Percentiles rank a stretch among this genome's conserved stretches.
phyloP scores from a whole-genome alignment of 1,140 invertebrate species.

The Scaptomyza pallida region DNA sequence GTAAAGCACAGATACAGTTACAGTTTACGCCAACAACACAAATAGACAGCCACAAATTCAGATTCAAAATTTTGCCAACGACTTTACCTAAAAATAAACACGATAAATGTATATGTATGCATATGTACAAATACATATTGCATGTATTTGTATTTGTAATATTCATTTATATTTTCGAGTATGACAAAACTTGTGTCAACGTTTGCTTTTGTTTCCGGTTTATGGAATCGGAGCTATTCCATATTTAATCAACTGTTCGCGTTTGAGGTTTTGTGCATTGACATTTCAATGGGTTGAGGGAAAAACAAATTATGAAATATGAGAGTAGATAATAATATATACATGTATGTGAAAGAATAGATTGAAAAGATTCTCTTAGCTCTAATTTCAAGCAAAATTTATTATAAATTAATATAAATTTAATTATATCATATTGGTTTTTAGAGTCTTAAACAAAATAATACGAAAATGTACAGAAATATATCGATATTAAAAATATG shows the following conservation, averaged over 20 bases:
- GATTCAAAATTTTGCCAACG: not conserved
- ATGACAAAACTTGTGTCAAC: not conserved
- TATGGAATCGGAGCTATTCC: not conserved
- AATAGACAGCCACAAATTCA: not conserved
- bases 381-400: no score
- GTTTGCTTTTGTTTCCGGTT: not conserved
- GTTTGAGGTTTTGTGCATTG: not conserved
- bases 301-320: not conserved
- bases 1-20: not conserved
- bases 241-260: not conserved
- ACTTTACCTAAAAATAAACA: not conserved
- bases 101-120: not conserved
- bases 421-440: no score
- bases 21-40: not conserved
- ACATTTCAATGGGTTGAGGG: not conserved
- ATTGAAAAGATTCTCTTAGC: no score
- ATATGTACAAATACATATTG: not conserved
- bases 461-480: no score
- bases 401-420: no score
- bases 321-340: not conserved
- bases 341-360: no score
- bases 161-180: not conserved
- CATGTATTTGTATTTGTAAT: not conserved
- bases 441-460: no score
- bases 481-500: no score